Evolutionary conservation across 37 sponge, comb jelly and placozoan genomes (phyloP).

Genomic region (Spongilla lacustris): DNA sequence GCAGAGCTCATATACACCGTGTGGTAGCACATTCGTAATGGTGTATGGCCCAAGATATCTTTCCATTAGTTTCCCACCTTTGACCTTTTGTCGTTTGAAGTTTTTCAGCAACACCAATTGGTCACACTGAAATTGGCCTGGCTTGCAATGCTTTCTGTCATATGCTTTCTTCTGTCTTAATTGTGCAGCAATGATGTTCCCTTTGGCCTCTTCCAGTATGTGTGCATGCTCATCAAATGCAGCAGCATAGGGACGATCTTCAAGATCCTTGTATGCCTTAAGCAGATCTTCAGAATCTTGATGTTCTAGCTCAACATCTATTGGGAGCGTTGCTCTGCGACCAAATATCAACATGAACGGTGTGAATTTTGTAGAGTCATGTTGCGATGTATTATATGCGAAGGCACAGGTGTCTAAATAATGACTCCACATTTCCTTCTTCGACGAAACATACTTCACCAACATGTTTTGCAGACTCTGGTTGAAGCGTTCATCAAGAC

Average conservation of each 20-base stretch:
- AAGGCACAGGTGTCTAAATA: slow-evolving; percentile 70
- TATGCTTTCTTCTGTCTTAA: slow-evolving; percentile 67
- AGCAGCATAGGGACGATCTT: slow-evolving; percentile 4
- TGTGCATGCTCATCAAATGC: not conserved
- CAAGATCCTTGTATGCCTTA: slow-evolving; percentile 1
- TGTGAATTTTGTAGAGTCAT: slow-evolving; percentile 73
- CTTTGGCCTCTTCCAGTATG: slow-evolving; percentile 55
- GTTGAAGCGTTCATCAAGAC: slow-evolving; percentile 71
- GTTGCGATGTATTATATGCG: slow-evolving; percentile 77
- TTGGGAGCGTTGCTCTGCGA: slow-evolving; percentile 57
- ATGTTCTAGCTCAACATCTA: slow-evolving; percentile 52
- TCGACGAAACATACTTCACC: slow-evolving; percentile 50
- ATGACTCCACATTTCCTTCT: slow-evolving; percentile 53
- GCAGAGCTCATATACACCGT: not conserved
- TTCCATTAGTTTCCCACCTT: slow-evolving; percentile 66
- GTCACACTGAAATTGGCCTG: slow-evolving; percentile 37
- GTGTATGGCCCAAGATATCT: slow-evolving; percentile 28
- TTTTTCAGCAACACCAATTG: slow-evolving; percentile 65
- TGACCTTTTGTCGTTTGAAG: slow-evolving; percentile 67
- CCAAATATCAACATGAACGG: slow-evolving; percentile 77
- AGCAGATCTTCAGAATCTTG: slow-evolving; percentile 10
- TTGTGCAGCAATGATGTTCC: slow-evolving; percentile 72
- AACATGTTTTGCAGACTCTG: slow-evolving; percentile 77
- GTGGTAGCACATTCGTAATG: not conserved
- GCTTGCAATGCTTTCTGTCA: slow-evolving; percentile 70